Conservation (phyloP, 2,113 vertebrate species). For the Psephotus haematonotus region DNA sequence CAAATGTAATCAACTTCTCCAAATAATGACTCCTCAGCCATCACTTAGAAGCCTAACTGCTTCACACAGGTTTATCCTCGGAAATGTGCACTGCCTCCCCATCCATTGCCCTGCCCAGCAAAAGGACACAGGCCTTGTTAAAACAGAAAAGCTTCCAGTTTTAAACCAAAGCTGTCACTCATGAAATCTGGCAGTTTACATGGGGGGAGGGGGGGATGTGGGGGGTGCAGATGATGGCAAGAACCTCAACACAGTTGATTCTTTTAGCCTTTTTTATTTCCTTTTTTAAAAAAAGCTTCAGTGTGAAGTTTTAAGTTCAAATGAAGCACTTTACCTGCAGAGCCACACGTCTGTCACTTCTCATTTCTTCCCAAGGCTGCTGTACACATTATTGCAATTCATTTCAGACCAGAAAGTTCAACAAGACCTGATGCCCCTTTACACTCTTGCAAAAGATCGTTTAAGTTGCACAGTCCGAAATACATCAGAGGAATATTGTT, state of each 20-base stretch:
- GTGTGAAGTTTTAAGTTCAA: neutral
- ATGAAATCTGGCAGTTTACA: neutral
- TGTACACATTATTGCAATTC: rapidly evolving
- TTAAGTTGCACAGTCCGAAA: neutral
- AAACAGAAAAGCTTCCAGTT: neutral
- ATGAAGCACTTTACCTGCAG: neutral
- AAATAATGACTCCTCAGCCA: neutral
- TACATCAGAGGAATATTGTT: neutral
- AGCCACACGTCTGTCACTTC: neutral
- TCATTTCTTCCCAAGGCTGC: neutral
- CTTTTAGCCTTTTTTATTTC: neutral
- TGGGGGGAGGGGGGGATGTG: rapidly evolving
- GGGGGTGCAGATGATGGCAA: neutral
- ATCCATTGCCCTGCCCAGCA: neutral
- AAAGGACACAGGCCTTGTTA: neutral
- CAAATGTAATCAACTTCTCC: neutral
- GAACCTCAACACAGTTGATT: rapidly evolving
- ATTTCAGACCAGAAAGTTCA: neutral
- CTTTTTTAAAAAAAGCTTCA: neutral
- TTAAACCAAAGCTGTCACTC: neutral
- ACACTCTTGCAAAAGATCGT: neutral
- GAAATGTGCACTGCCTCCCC: neutral
- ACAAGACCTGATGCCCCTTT: neutral
- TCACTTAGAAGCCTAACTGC: neutral
- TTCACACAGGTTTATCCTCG: neutral